Percentiles rank a stretch among this genome's conserved stretches.
Conservation (phyloP, 2,797 vertebrate species). For the Nannoperca obscura region DNA sequence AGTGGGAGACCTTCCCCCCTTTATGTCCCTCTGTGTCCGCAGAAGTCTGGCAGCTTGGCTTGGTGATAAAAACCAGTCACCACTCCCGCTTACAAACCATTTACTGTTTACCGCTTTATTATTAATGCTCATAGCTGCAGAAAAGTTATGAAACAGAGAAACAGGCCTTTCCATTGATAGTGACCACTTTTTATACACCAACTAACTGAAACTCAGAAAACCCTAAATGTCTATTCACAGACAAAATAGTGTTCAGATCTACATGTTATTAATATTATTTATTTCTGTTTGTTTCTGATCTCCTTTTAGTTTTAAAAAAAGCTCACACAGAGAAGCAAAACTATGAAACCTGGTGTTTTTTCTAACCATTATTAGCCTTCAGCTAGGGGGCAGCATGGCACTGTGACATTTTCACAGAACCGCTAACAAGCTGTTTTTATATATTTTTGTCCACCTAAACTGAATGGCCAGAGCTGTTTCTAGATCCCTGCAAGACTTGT, state of each 20-base stretch:
- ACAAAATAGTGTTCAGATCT: background rate
- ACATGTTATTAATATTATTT: no score
- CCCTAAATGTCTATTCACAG: background rate
- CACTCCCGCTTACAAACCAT: conserved; percentile 17
- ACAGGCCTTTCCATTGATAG: background rate
- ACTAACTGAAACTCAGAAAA: background rate
- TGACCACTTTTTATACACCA: background rate
- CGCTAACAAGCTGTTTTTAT: background rate
- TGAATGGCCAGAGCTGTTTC: background rate
- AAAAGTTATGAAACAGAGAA: background rate
- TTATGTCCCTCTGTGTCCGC: conserved; percentile 30
- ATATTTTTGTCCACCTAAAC: background rate
- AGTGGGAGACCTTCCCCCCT: background rate
- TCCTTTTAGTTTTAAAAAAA: background rate
- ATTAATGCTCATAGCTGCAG: background rate
- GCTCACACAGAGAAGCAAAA: background rate
- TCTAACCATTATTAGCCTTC: background rate
- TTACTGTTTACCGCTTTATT: background rate
- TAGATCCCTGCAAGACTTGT: conserved; percentile 33
- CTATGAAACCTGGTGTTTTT: background rate
- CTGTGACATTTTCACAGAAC: conserved; percentile 6
- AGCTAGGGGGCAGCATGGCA: conserved; percentile 78
- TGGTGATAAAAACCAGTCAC: conserved; percentile 42
- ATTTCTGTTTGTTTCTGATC: background rate
- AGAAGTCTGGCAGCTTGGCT: conserved; percentile 43